Base-by-base conservation (phyloP, 2,888 invertebrate species). In the Xestobium rufovillosum region DNA sequence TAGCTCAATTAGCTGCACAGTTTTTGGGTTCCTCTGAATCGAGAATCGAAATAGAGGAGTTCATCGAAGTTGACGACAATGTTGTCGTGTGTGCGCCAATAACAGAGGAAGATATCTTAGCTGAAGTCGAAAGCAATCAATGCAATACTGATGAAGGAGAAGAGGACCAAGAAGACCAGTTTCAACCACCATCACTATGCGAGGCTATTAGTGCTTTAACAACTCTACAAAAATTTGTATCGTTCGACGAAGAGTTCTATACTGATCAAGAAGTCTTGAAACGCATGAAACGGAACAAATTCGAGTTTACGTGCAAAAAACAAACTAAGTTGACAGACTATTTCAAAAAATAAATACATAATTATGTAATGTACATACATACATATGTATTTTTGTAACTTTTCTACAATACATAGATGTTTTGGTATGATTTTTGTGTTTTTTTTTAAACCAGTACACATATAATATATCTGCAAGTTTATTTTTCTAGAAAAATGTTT, bases 61-160 rank as follows among this genome's bases (percentile, higher is more conserved):
- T 51, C 34, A 45, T 48, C 39, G 39, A 30, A 43, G 42, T 43
- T 30, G 45, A 51, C 37, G 39, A 50, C 39, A 44, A 34, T 51
- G 38, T 49, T 28, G 45, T 44, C 37, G 42, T 48, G 34, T 49
- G 49, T 42, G 47, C 49, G 34, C 39, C 41, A 35, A 10, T 16
- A 31, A 31, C 35, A 31, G 32, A 35, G 11, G 32, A 35, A 50
- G 45, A 36, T 42, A 49, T 47, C 42, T 41, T 48, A 42, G 46
- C 49, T 45, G 46, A 45, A 32, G 45, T 49, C 45, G n/a, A n/a
- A n/a, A n/a, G n/a, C n/a, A n/a, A n/a, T n/a, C n/a, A n/a, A n/a
- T n/a, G n/a, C n/a, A n/a, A n/a, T n/a, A 42, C 48, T 44, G 45
- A 41, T 41, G 49, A 49, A 49, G 48, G 38, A 41, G 41, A 49